phyloP scores from a whole-genome alignment of 2,797 vertebrate genomes.

The Enteromius radiatus region DNA sequence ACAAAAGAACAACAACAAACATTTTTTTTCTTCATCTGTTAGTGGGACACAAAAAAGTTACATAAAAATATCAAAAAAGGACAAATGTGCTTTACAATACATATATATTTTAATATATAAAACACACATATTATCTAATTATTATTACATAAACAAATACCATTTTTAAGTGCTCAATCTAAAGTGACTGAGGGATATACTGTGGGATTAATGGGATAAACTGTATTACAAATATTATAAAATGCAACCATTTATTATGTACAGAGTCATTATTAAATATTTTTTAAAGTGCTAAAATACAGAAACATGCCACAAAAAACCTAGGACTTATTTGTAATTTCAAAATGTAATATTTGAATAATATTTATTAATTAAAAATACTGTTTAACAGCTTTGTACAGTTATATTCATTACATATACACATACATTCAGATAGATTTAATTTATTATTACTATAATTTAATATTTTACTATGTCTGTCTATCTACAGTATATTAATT shows the following conservation, averaged over 20 bases:
- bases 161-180: not conserved
- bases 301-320: not conserved
- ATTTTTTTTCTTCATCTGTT: not conserved
- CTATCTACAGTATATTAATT: not conserved
- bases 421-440: not conserved
- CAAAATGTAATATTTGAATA: not conserved
- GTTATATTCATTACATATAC: not conserved
- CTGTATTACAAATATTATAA: not conserved
- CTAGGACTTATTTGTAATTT: not conserved
- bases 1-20: slow-evolving; percentile 54
- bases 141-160: not conserved
- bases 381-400: not conserved
- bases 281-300: not conserved
- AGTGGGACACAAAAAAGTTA: not conserved
- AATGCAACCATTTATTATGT: not conserved
- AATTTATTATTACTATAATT: not conserved
- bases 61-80: not conserved
- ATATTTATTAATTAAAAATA: not conserved
- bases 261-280: not conserved
- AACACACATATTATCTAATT: not conserved
- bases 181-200: not conserved
- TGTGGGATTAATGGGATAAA: not conserved
- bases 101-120: not conserved
- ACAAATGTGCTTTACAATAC: not conserved
- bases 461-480: not conserved